phyloP scores from a whole-genome alignment of 2,797 vertebrate genomes.

The Aplochiton taeniatus region DNA sequence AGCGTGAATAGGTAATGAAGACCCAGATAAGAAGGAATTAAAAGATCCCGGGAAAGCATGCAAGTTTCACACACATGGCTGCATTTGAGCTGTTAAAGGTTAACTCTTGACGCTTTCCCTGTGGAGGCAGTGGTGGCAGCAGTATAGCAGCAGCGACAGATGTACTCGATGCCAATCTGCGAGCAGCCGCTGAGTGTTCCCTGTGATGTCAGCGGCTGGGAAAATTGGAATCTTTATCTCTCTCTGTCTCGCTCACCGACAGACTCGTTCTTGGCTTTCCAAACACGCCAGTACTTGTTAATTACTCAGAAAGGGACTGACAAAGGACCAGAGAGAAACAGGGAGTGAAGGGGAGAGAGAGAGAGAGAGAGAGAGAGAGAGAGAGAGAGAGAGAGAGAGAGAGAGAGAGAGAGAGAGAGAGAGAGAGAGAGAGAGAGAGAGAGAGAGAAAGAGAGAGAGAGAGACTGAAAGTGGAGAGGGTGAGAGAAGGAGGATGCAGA shows the following conservation, averaged over 20 bases:
- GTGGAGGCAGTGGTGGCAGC: constrained; percentile 18
- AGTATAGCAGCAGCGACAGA: constrained; percentile 28
- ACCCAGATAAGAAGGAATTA: constrained; percentile 58
- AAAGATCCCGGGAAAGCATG: constrained; percentile 51
- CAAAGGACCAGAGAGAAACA: constrained; percentile 11
- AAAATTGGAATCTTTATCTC: constrained; percentile 79
- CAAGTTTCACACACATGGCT: constrained; percentile 54
- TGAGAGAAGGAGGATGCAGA: too few relatives aligned
- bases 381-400: constrained; percentile 5
- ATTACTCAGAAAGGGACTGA: constrained; percentile 53
- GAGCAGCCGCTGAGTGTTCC: constrained; percentile 54
- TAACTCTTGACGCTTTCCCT: constrained; percentile 67
- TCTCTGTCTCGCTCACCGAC: constrained; percentile 27
- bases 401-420: too few relatives aligned
- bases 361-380: constrained; percentile 6
- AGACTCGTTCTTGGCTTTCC: constrained; percentile 49
- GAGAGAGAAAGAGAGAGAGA: constrained; percentile 1
- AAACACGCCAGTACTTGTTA: constrained; percentile 64
- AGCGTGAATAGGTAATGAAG: constrained; percentile 70
- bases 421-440: constrained; percentile 5
- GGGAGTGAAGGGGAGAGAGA: constrained; percentile 17
- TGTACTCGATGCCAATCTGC: constrained; percentile 63
- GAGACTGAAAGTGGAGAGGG: too few relatives aligned
- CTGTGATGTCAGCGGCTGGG: constrained; percentile 69
- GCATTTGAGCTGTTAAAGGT: constrained; percentile 56